A percentile compares a stretch with the other conserved stretches of the same genome.
Conservation (phyloP, 2,113 vertebrate species). For the Phaethornis superciliosus region DNA sequence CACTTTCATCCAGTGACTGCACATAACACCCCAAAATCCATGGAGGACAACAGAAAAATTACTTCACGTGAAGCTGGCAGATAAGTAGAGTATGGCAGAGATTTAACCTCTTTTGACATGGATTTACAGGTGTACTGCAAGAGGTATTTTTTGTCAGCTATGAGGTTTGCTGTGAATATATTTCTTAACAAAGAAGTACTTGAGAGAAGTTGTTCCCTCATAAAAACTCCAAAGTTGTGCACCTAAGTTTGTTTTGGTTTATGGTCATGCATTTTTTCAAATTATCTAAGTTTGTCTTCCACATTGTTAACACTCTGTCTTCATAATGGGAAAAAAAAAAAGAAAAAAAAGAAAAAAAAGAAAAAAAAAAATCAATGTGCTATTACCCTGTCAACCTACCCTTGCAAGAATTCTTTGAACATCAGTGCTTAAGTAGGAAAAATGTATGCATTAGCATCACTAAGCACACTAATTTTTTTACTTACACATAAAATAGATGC, state of each 20-base stretch:
- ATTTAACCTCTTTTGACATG: background rate
- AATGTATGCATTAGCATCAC: constrained; percentile 46
- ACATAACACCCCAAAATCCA: background rate
- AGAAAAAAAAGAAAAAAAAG: background rate
- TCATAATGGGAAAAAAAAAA: background rate
- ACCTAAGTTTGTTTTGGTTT: constrained; percentile 1
- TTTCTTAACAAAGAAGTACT: background rate
- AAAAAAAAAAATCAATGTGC: constrained; percentile 55
- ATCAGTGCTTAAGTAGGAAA: constrained; percentile 32
- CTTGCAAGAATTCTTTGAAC: constrained; percentile 40
- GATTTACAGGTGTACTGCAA: background rate
- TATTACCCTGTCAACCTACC: constrained; percentile 56
- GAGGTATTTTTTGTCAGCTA: background rate
- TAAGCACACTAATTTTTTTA: constrained; percentile 20
- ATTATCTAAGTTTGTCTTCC: constrained; percentile 27
- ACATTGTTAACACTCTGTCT: constrained; percentile 24
- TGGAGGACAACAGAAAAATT: background rate
- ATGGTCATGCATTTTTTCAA: background rate
- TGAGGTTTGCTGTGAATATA: background rate
- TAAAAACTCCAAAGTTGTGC: background rate
- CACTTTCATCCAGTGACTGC: background rate
- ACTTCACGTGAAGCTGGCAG: background rate
- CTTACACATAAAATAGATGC: constrained; percentile 18
- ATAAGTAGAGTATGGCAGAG: background rate
- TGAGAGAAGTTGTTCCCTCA: background rate